Evolutionary conservation across 2,888 invertebrate genomes (phyloP).

Genomic region (Apodemia mormo): DNA sequence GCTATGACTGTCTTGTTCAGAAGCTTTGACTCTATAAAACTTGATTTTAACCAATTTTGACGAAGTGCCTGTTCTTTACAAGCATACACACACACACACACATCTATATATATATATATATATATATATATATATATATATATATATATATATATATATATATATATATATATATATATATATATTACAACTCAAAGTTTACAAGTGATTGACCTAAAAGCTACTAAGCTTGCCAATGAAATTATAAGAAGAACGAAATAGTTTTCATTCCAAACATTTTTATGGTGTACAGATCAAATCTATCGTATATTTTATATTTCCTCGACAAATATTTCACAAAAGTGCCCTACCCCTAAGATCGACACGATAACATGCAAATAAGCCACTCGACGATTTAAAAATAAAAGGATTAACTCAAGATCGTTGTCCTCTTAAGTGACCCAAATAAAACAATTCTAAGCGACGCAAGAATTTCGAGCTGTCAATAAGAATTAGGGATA

Average conservation of each 20-base stretch:
- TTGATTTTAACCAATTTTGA: too few species aligned
- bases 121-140: too few species aligned
- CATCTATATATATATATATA: too few species aligned
- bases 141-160: too few species aligned
- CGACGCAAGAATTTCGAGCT: constrained; percentile 58
- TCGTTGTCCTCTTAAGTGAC: constrained; percentile 71
- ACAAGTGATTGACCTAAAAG: not conserved
- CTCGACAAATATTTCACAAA: constrained; percentile 72
- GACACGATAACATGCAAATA: constrained; percentile 76
- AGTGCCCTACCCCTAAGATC: constrained; percentile 70
- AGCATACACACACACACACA: too few species aligned
- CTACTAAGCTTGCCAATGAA: not conserved
- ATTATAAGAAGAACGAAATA: constrained; percentile 27
- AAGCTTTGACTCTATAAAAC: too few species aligned
- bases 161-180: too few species aligned
- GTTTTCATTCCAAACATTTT: constrained; percentile 43
- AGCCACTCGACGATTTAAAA: constrained; percentile 64
- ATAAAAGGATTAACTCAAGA: constrained; percentile 67
- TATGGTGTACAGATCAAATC: constrained; percentile 44
- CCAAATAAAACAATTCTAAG: constrained; percentile 73
- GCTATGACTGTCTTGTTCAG: too few species aligned
- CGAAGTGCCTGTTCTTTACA: too few species aligned
- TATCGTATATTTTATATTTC: constrained; percentile 61
- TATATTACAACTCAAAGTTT: not conserved
- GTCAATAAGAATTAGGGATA: constrained; percentile 75